Evolutionary conservation across 2,113 vertebrate species (phyloP).

Genomic region (Ancistrus triradiatus): DNA sequence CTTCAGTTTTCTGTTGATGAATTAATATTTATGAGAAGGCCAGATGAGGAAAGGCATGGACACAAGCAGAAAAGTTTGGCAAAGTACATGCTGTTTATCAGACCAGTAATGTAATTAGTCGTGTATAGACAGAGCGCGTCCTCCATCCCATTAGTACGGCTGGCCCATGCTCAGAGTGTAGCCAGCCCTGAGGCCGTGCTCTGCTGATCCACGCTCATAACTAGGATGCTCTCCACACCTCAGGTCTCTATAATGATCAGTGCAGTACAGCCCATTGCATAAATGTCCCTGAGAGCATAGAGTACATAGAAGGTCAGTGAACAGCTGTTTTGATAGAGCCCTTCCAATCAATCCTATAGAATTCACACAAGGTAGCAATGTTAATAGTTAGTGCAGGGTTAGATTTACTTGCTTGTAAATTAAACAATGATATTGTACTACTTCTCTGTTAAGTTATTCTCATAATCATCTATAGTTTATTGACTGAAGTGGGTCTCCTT

Average conservation of each 20-base stretch:
- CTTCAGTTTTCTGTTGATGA: constrained; percentile 26
- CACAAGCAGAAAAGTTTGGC: constrained; percentile 47
- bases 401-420: no score
- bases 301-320: constrained; percentile 15
- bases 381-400: no score
- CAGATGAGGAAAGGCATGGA: constrained; percentile 29
- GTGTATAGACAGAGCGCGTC: constrained; percentile 16
- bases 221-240: constrained; percentile 28
- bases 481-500: no score
- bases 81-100: constrained; percentile 45
- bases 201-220: constrained; percentile 30
- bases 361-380: no score
- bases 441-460: no score
- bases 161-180: constrained; percentile 5
- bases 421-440: no score
- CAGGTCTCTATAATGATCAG: constrained; percentile 33
- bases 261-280: neutral
- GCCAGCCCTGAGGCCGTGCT: neutral
- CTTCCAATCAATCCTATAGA: no score
- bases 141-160: constrained; percentile 31
- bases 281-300: neutral
- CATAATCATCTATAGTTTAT: no score
- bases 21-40: constrained; percentile 51
- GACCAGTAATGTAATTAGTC: constrained; percentile 45
- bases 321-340: constrained; percentile 25